Base-by-base conservation (phyloP, 2,797 vertebrate genomes). In the Phoxinus dragarum region DNA sequence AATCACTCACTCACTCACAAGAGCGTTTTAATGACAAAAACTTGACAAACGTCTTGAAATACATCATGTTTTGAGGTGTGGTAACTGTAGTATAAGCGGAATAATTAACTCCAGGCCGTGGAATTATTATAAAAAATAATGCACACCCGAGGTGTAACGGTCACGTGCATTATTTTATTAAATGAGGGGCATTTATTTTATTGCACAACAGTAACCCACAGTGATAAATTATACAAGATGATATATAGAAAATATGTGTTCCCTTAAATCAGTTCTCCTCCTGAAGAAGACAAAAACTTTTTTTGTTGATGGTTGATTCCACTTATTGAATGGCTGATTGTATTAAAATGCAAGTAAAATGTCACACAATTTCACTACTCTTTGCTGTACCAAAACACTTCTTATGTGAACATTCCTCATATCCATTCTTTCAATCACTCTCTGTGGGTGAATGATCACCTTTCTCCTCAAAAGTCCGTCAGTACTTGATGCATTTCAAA, bases 401-500 rank as follows among this genome's bases (percentile, higher is more conserved):
- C 14, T 2, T 1, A 49, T 17, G n/a, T 19, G 40, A 72, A 47
- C 14, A 14, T 27, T 27, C 23, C 23, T 71, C 68, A 42, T 6
- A 71, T 71, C 23, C 11, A 71, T 71, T 71, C 10, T 3, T 42
- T 71, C 23, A n/a, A 44, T 71, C 38, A 42, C 6, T 11, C 42
- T 44, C 19, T 34, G 2, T 10, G 12, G 4, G 7, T 19, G 27
- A 74, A 47, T 49, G 14, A 8, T 5, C 42, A 73, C 27, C 72
- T 17, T 49, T 49, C 71, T 74, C 8, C 8, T 74, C 8, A 74
- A 19, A 52, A 74, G 44, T 74, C 47, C 2, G 17, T 81, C 11
- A 81, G 23, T 52, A 84, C 80, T 72, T 91, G 56, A 89, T 84
- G 76, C 95, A 96, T 0, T 94, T 93, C 0, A 96, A 87, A 49